These are phyloP conservation scores for Heliconius melpomene DNA, from an alignment of 1,140 invertebrate species.

Conservation along the genomic window DNA sequence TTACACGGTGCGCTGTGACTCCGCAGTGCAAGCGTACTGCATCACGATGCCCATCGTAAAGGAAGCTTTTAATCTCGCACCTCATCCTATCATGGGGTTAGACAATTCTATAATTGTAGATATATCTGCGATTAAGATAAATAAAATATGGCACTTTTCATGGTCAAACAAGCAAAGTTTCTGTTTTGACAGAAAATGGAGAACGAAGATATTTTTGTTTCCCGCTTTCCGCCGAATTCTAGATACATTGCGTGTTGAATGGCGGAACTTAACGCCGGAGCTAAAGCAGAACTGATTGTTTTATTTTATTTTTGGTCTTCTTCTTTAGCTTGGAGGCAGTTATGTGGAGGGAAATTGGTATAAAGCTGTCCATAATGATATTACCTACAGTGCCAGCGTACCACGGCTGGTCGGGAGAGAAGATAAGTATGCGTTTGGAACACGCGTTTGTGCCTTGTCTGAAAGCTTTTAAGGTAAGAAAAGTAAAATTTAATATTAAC, in stretches of 20 bases:
- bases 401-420: conserved; percentile 62
- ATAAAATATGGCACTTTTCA: too few species aligned
- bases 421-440: conserved; percentile 70
- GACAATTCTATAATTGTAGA: background rate
- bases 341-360: conserved; percentile 75
- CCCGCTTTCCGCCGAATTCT: too few species aligned
- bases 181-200: too few species aligned
- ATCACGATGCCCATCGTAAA: conserved; percentile 62
- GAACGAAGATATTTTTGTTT: too few species aligned
- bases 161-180: too few species aligned
- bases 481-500: too few species aligned
- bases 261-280: too few species aligned
- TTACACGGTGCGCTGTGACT: conserved; percentile 69
- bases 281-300: too few species aligned
- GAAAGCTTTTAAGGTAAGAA: conserved; percentile 66
- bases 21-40: conserved; percentile 67
- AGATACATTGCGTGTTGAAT: too few species aligned
- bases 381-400: conserved; percentile 66
- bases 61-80: conserved; percentile 67
- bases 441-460: conserved; percentile 71
- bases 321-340: conserved; percentile 60
- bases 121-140: too few species aligned
- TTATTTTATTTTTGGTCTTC: background rate
- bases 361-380: conserved; percentile 68
- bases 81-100: conserved; percentile 72